phyloP scores from a whole-genome alignment of 1,140 invertebrate genomes.

The Hylaeus volcanicus region DNA sequence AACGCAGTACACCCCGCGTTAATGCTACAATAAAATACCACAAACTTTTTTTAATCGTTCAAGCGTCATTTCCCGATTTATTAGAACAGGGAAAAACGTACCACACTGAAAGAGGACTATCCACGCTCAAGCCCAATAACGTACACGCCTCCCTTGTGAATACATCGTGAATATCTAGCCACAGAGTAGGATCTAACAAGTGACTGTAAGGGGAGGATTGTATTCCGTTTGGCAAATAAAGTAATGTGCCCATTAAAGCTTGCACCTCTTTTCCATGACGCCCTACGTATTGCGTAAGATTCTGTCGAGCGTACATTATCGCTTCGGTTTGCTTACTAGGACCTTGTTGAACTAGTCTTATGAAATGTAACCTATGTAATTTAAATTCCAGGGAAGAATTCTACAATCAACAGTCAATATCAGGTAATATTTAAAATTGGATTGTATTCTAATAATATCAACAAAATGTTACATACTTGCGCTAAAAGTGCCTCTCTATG shows the following conservation, averaged over 20 bases:
- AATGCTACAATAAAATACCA: slow-evolving; percentile 83
- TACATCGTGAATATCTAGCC: slow-evolving; percentile 89
- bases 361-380: slow-evolving; percentile 88
- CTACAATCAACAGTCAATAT: slow-evolving; percentile 68
- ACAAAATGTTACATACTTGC: slow-evolving; percentile 73
- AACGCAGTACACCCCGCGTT: slow-evolving; percentile 96
- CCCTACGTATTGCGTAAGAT: slow-evolving; percentile 92
- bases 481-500: slow-evolving; percentile 84
- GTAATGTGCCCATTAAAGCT: slow-evolving; percentile 92
- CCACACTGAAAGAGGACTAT: slow-evolving; percentile 89
- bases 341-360: slow-evolving; percentile 87
- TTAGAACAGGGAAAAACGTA: slow-evolving; percentile 68
- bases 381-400: slow-evolving; percentile 93
- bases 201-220: slow-evolving; percentile 90
- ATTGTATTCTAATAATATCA: neutral
- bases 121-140: slow-evolving; percentile 93
- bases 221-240: slow-evolving; percentile 91
- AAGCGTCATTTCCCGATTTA: neutral
- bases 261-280: slow-evolving; percentile 93
- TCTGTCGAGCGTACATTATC: slow-evolving; percentile 91
- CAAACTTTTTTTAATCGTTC: neutral
- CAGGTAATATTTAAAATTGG: neutral
- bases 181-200: slow-evolving; percentile 89
- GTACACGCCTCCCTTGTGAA: slow-evolving; percentile 96
- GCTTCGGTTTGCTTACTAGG: slow-evolving; percentile 86